Evolutionary conservation across 53 echinoderm and acorn worm genomes (phyloP), one percentile per base, ranked within the genome.

Genomic region (Echinometra lucunter): DNA sequence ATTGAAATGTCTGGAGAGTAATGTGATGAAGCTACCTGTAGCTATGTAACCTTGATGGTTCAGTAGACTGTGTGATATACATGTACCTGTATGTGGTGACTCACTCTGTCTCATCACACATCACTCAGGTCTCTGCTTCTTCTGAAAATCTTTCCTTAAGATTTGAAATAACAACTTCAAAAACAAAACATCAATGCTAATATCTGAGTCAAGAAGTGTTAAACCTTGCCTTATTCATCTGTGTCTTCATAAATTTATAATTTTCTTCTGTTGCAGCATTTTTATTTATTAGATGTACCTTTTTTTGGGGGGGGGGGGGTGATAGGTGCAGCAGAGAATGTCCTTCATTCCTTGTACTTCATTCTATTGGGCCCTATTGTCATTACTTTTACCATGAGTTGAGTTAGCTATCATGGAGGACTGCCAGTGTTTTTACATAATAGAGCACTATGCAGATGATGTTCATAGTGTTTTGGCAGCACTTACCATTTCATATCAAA

Each of bases 21-120:
- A 81, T 81, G 81, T 44, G 44, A 81, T 74, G 44, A 81, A 81
- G 81, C 81, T 81, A 81, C 44, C 81, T 81, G 81, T 44, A 81
- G 81, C 44, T 17, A 21, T 81, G 81, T 81, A 81, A 81, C 81
- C 81, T 81, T 81, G 81, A 81, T 21, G 81, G 44, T 21, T 44
- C 19, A 81, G 81, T 81, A 23, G 81, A 81, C 25, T 81, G 63
- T 60, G 23, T 63, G 32, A 35, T 72, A 16, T 11, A 72, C 72
- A 12, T 72, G 40, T 23, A 72, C 72, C 32, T 72, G 40, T 23
- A 81, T 81, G 38, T 42, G 81, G 16, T 81, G 81, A 81, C 44
- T 81, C 81, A 81, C 81, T 44, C 81, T 81, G 81, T 42, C 81
- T 81, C 81, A 81, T 81, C 53, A 53, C 53, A 53, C 53, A 53